Evolutionary conservation across 2,797 vertebrate species (phyloP).

Genomic region (Cossypha heuglini): DNA sequence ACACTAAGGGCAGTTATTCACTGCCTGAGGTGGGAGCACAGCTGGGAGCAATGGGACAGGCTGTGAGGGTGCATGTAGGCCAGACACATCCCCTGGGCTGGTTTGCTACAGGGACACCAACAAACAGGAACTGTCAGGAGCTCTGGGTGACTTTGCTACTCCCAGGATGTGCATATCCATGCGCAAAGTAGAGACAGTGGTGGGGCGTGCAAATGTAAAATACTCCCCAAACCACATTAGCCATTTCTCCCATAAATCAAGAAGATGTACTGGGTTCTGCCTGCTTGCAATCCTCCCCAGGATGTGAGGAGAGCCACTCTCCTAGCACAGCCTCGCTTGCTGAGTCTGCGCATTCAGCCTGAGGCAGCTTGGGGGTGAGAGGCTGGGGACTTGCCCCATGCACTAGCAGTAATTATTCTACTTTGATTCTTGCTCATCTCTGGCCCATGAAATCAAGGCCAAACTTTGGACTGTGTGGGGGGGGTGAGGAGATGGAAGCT

Average conservation of each 20-base stretch:
- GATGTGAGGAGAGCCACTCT: neutral
- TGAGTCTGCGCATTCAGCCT: neutral
- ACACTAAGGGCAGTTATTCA: neutral
- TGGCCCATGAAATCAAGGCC: conserved; percentile 52
- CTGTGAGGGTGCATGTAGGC: neutral
- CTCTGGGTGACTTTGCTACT: neutral
- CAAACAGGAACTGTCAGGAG: neutral
- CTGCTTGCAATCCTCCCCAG: neutral
- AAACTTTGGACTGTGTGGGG: neutral
- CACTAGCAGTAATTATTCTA: neutral
- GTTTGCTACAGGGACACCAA: neutral
- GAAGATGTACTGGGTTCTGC: neutral
- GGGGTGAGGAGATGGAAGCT: conserved; percentile 3
- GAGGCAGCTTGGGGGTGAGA: neutral
- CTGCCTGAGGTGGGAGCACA: neutral
- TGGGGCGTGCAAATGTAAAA: neutral
- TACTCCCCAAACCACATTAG: neutral
- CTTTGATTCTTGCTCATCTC: conserved; percentile 44
- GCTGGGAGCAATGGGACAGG: neutral
- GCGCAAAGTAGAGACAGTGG: neutral
- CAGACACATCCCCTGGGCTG: neutral
- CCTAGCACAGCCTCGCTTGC: neutral
- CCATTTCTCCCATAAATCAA: neutral
- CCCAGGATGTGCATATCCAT: neutral
- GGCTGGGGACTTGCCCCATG: neutral